These are phyloP conservation scores for Pteropus alecto DNA, from an alignment of 2,113 vertebrate genomes.

Conservation along the genomic window DNA sequence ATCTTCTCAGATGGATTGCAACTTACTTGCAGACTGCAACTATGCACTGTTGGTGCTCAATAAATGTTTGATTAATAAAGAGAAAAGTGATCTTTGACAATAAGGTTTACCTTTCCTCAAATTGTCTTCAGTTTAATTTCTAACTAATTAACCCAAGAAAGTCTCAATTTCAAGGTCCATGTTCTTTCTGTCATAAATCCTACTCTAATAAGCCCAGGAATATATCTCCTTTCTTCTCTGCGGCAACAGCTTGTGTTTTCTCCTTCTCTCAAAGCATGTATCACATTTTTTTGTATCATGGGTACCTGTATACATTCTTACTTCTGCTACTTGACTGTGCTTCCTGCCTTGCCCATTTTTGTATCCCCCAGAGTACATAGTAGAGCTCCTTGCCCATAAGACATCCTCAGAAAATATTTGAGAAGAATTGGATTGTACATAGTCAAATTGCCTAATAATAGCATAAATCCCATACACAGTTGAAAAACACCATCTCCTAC, in stretches of 20 bases:
- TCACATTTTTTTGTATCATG: not conserved
- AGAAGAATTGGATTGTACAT: not conserved
- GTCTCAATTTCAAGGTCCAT: not conserved
- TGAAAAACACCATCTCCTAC: not conserved
- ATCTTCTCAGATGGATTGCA: not conserved
- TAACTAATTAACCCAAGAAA: not conserved
- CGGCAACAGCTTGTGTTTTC: not conserved
- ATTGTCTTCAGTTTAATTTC: not conserved
- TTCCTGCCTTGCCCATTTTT: not conserved
- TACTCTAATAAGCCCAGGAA: not conserved
- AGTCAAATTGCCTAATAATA: not conserved
- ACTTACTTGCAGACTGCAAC: not conserved
- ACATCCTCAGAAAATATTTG: not conserved
- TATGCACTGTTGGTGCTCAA: not conserved
- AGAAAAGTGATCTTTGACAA: not conserved
- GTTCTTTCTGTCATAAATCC: not conserved
- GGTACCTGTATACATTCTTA: not conserved
- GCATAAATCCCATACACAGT: not conserved
- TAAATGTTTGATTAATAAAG: not conserved
- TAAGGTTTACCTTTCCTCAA: not conserved
- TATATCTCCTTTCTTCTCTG: not conserved
- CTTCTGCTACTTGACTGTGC: not conserved
- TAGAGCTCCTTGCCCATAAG: not conserved
- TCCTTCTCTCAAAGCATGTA: not conserved
- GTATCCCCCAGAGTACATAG: not conserved